Conservation (phyloP, 2,888 invertebrate species). For the Xestia sexstrigata region DNA sequence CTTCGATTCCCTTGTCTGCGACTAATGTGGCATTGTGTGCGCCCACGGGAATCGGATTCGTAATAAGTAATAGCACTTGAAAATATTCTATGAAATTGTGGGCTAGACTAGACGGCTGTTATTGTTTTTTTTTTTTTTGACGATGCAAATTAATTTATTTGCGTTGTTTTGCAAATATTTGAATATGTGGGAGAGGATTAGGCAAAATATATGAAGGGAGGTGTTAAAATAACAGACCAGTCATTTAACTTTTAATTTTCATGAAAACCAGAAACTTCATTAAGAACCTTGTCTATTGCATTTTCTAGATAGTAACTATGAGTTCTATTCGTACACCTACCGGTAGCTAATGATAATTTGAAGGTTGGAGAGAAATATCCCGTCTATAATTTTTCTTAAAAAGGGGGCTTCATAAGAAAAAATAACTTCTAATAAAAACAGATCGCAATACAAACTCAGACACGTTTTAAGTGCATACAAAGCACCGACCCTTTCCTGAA, state of each 20-base stretch:
- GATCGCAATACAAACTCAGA: not conserved
- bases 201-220: not conserved
- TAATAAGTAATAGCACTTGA: constrained; percentile 40
- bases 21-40: constrained; percentile 47
- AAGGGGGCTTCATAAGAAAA: no score
- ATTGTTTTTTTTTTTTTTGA: constrained; percentile 12
- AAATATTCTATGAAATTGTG: constrained; percentile 38
- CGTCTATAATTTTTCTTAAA: no score
- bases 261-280: no score
- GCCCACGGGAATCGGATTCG: constrained; percentile 42
- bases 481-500: not conserved
- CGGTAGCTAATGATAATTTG: not conserved
- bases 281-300: not conserved
- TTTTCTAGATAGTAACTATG: not conserved
- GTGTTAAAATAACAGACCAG: not conserved
- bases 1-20: constrained; percentile 60
- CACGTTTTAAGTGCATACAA: not conserved
- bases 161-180: not conserved
- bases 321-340: not conserved
- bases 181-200: not conserved
- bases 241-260: not conserved
- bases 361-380: not conserved
- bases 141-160: not conserved
- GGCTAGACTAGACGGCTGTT: constrained; percentile 1
- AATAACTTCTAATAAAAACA: not conserved